Conservation (phyloP, 2,888 invertebrate species). For the Lamellibrachia satsuma region DNA sequence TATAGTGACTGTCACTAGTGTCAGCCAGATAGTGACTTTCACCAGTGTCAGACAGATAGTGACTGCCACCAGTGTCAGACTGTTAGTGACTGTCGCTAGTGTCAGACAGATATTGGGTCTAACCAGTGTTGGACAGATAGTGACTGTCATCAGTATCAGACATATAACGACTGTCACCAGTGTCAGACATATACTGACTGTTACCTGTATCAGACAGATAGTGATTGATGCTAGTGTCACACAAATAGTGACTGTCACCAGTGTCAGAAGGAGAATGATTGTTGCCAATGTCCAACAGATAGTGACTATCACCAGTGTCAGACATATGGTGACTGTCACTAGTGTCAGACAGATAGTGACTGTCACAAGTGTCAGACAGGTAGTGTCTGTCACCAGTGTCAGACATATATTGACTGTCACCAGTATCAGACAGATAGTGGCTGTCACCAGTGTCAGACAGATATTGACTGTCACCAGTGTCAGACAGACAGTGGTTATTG, state of each 20-base stretch:
- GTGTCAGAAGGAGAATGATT: neutral
- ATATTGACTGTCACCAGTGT: neutral
- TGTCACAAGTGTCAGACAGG: too few species aligned
- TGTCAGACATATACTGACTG: neutral
- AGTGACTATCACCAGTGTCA: neutral
- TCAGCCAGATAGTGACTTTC: neutral
- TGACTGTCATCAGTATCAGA: neutral
- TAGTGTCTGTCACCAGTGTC: neutral
- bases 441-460: too few species aligned
- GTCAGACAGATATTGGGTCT: neutral
- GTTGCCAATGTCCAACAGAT: neutral
- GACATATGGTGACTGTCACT: neutral
- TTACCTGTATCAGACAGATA: neutral
- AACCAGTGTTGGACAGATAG: neutral
- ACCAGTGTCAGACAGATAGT: neutral
- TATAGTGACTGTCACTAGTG: neutral
- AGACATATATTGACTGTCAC: neutral
- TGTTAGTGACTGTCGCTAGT: neutral
- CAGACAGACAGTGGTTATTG: neutral
- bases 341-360: too few species aligned
- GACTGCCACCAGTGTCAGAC: neutral
- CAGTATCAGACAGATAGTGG: too few species aligned
- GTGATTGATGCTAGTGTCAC: neutral
- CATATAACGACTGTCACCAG: neutral
- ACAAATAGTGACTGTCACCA: neutral